A percentile compares a stretch with the other conserved stretches of the same genome.
Evolutionary conservation across 1,140 invertebrate genomes (phyloP).

Genomic region (Triops longicaudatus): DNA sequence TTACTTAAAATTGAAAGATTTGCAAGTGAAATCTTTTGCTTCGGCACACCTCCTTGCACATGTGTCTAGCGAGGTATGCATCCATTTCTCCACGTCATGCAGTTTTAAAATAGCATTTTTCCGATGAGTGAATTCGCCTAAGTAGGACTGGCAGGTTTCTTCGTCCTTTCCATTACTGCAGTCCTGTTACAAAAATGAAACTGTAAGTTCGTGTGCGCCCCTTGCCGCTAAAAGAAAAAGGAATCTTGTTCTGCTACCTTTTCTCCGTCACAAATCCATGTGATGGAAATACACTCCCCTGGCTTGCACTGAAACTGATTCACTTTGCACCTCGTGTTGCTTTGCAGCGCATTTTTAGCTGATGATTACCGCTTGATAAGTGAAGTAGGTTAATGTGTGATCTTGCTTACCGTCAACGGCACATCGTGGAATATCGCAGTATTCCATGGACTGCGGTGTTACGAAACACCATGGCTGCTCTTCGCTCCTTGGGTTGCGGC

Average conservation of each 20-base stretch:
- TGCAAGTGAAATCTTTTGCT: conserved; percentile 48
- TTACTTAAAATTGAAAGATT: conserved; percentile 54
- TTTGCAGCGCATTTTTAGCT: conserved; percentile 13
- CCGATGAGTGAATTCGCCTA: conserved; percentile 39
- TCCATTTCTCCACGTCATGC: conserved; percentile 50
- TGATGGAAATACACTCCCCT: conserved; percentile 44
- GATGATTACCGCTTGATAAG: not conserved
- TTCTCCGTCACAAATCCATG: conserved; percentile 48
- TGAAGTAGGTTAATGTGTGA: not conserved
- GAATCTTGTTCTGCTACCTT: conserved; percentile 37
- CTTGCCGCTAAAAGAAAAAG: conserved; percentile 16
- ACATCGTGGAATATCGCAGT: conserved; percentile 49
- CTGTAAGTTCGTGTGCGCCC: no score
- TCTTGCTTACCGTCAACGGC: conserved; percentile 38
- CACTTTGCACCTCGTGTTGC: conserved; percentile 16
- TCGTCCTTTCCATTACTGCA: conserved; percentile 52
- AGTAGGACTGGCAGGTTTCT: conserved; percentile 39
- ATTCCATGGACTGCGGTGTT: conserved; percentile 40
- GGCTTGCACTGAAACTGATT: conserved; percentile 45
- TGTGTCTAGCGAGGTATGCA: conserved; percentile 46
- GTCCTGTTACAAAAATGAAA: conserved; percentile 41
- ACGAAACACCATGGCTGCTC: conserved; percentile 50
- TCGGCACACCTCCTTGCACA: conserved; percentile 52
- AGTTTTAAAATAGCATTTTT: conserved; percentile 37
- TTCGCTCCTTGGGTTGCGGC: conserved; percentile 46